phyloP scores from a whole-genome alignment of 2,888 invertebrate genomes.

The Campoplex capitator region DNA sequence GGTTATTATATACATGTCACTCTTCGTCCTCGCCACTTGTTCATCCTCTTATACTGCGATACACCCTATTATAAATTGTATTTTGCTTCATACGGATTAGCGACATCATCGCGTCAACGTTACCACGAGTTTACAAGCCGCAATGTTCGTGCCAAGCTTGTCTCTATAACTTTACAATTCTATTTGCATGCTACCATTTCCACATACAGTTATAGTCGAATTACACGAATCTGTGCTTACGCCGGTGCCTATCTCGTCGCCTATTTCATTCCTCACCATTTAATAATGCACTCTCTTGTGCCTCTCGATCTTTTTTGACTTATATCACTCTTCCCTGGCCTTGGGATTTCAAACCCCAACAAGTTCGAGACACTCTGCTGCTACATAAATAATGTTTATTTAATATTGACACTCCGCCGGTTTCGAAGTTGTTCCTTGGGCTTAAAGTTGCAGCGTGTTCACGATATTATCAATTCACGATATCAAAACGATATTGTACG shows the following conservation, averaged over 20 bases:
- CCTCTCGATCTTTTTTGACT: background rate
- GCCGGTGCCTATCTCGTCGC: background rate
- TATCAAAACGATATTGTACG: background rate
- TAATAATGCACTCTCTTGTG: background rate
- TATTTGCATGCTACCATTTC: background rate
- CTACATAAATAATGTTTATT: background rate
- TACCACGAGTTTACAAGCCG: slow-evolving; percentile 44
- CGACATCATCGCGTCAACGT: slow-evolving; percentile 47
- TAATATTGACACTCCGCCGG: background rate
- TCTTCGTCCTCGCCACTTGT: slow-evolving; percentile 7
- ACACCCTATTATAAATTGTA: background rate
- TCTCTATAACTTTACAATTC: slow-evolving; percentile 15
- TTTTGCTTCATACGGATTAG: slow-evolving; percentile 44
- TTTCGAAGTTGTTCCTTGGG: background rate
- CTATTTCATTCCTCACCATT: background rate
- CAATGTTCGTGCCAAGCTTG: slow-evolving; percentile 46
- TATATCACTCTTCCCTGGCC: background rate
- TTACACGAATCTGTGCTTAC: background rate
- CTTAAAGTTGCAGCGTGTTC: background rate
- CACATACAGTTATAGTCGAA: background rate
- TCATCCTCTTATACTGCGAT: slow-evolving; percentile 5
- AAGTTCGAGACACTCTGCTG: background rate
- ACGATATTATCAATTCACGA: background rate
- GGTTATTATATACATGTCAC: background rate
- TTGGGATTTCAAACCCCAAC: background rate